Evolutionary conservation across 2,797 vertebrate genomes (phyloP).

Genomic region (Lateolabrax maculatus): DNA sequence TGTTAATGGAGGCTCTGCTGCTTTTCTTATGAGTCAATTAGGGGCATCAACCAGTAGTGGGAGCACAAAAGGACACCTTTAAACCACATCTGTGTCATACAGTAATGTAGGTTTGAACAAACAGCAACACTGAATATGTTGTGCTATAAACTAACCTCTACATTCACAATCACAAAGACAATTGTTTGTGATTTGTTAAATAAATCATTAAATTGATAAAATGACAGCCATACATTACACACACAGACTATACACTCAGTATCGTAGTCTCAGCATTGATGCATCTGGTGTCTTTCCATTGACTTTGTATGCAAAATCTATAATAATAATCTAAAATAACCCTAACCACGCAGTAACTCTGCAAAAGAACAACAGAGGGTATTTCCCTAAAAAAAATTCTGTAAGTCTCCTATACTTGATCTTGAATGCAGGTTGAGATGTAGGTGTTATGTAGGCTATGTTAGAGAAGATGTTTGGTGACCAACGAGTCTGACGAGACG

Average conservation of each 20-base stretch:
- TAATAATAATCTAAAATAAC: no score
- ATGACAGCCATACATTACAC: neutral
- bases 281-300: neutral
- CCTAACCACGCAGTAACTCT: neutral
- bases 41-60: conserved; percentile 29
- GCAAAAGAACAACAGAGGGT: neutral
- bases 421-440: neutral
- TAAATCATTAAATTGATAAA: neutral
- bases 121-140: neutral
- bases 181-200: conserved; percentile 2
- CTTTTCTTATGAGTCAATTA: conserved; percentile 70
- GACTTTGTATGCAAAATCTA: neutral
- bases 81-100: conserved; percentile 34
- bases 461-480: conserved; percentile 18
- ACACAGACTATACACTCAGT: neutral
- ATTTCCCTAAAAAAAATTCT: neutral
- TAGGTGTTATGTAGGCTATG: conserved; percentile 12
- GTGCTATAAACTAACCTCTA: conserved; percentile 9
- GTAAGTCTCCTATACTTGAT: neutral
- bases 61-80: conserved; percentile 42
- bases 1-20: conserved; percentile 48
- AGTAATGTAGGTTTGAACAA: conserved; percentile 19
- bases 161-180: conserved; percentile 9
- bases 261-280: neutral
- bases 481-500: conserved; percentile 9